Percentiles rank a stretch among this genome's conserved stretches.
Conservation (phyloP, 2,113 vertebrate genomes). For the Chaenocephalus aceratus region DNA sequence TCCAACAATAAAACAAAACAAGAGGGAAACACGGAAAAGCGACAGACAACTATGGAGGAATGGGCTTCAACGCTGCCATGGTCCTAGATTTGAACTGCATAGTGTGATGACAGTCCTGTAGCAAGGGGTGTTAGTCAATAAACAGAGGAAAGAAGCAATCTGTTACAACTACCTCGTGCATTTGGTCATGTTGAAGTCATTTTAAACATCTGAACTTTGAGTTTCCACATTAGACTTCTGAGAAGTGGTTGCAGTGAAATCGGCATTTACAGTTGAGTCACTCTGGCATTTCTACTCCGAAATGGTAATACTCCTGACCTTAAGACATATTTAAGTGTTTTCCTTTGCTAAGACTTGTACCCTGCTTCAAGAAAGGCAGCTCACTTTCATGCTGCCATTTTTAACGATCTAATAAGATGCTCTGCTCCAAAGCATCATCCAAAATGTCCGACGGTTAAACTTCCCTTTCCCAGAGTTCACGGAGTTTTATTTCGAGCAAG, state of each 20-base stretch:
- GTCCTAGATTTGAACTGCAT: constrained; percentile 41
- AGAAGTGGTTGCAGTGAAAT: constrained; percentile 22
- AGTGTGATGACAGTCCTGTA: constrained; percentile 33
- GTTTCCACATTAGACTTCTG: constrained; percentile 18
- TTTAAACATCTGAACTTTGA: constrained; percentile 26
- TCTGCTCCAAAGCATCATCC: background rate
- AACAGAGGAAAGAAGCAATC: constrained; percentile 37
- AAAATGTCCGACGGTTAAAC: background rate
- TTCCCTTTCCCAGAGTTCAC: constrained; percentile 27
- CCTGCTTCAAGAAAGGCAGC: background rate
- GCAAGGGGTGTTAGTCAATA: constrained; percentile 41
- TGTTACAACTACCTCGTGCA: background rate
- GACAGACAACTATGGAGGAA: constrained; percentile 73
- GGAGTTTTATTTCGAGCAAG: constrained; percentile 60
- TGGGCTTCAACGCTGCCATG: constrained; percentile 29
- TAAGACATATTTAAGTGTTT: background rate
- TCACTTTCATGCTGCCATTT: background rate
- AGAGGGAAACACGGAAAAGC: constrained; percentile 76
- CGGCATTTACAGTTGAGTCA: background rate
- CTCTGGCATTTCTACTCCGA: constrained; percentile 13
- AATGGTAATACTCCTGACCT: background rate
- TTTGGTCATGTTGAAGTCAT: constrained; percentile 27
- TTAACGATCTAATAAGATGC: background rate
- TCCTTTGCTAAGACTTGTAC: background rate
- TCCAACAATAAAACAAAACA: constrained; percentile 86